Percentiles rank a stretch among this genome's conserved stretches.
phyloP scores from a whole-genome alignment of 2,888 invertebrate species.

The Drosophila neutralis region DNA sequence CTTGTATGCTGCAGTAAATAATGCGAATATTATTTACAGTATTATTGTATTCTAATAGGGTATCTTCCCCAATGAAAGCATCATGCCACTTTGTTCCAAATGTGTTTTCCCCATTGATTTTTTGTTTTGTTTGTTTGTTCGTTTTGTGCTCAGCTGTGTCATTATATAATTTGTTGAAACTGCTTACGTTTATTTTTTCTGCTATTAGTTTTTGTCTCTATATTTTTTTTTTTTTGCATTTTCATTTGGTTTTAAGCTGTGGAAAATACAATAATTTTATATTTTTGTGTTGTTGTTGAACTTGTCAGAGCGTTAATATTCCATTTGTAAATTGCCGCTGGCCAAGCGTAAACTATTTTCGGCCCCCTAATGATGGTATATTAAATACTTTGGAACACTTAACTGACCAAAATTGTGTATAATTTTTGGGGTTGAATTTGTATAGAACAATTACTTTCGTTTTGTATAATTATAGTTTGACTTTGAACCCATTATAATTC shows the following conservation, averaged over 20 bases:
- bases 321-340: conserved; percentile 40
- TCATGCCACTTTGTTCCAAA: not conserved
- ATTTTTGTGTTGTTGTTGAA: conserved; percentile 26
- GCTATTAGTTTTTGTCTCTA: not conserved
- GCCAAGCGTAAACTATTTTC: conserved; percentile 57
- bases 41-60: not conserved
- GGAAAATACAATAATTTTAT: not conserved
- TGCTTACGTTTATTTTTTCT: conserved; percentile 8
- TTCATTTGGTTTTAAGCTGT: not conserved
- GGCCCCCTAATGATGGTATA: conserved; percentile 48
- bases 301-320: conserved; percentile 58
- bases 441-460: conserved; percentile 7
- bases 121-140: conserved; percentile 12
- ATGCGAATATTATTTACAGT: not conserved
- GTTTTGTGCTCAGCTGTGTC: conserved; percentile 33
- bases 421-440: not conserved
- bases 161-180: conserved; percentile 52
- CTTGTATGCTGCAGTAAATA: not conserved
- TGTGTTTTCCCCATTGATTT: not conserved
- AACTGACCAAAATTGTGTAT: conserved; percentile 27
- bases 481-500: conserved; percentile 10
- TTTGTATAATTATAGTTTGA: conserved; percentile 18
- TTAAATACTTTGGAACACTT: conserved; percentile 46
- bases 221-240: not conserved
- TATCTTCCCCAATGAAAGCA: not conserved